These are phyloP conservation scores for Tenualosa thibaudeaui DNA, from an alignment of 2,797 vertebrate species.

Conservation along the genomic window DNA sequence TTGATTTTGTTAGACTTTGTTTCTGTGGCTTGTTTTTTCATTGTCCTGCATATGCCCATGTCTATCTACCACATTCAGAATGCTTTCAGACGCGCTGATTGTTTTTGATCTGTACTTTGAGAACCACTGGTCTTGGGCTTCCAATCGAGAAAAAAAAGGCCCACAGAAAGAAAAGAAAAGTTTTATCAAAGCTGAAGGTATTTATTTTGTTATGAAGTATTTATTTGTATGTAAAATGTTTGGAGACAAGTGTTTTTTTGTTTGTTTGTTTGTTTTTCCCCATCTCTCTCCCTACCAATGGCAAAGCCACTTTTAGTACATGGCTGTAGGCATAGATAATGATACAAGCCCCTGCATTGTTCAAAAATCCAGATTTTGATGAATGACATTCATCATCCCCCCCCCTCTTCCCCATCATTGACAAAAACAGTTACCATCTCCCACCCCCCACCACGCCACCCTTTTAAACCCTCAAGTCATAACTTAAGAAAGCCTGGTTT, in stretches of 20 bases:
- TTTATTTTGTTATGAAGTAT: slow-evolving; percentile 51
- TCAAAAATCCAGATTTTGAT: slow-evolving; percentile 13
- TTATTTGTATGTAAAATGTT: slow-evolving; percentile 50
- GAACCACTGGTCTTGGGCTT: slow-evolving; percentile 44
- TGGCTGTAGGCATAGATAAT: neutral
- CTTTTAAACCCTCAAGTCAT: slow-evolving; percentile 20
- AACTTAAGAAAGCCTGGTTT: slow-evolving; percentile 6
- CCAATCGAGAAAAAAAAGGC: slow-evolving; percentile 32
- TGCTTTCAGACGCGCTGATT: slow-evolving; percentile 50
- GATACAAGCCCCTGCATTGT: neutral
- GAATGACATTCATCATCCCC: neutral
- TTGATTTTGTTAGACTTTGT: neutral
- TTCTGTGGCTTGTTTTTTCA: slow-evolving; percentile 7
- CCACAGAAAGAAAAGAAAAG: slow-evolving; percentile 33
- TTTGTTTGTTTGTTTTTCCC: neutral
- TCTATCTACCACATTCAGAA: slow-evolving; percentile 35
- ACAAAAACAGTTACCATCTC: neutral
- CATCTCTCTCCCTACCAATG: slow-evolving; percentile 24
- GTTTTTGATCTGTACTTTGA: slow-evolving; percentile 42
- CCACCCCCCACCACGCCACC: too few species aligned
- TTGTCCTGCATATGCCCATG: slow-evolving; percentile 23
- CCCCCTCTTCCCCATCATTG: neutral
- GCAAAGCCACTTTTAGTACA: slow-evolving; percentile 30
- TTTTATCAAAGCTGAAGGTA: slow-evolving; percentile 30
- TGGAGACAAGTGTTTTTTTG: slow-evolving; percentile 28